phyloP scores from a whole-genome alignment of 1,140 invertebrate genomes.

The Lanistes nyassanus region DNA sequence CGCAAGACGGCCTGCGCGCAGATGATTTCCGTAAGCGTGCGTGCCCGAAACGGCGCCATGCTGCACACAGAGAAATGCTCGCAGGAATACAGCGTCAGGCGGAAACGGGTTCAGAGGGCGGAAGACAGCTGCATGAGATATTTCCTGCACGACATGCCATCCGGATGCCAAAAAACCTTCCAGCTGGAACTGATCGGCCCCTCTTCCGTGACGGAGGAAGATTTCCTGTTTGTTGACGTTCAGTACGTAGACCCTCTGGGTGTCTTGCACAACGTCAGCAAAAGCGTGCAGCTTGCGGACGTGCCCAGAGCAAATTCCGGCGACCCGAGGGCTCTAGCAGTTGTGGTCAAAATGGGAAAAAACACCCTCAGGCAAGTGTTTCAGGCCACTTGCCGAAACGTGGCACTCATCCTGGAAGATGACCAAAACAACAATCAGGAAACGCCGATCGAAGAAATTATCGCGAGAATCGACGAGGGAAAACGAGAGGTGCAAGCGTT shows the following conservation, averaged over 20 bases:
- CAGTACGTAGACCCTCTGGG: conserved; percentile 41
- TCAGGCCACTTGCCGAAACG: conserved; percentile 38
- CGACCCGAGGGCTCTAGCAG: background rate
- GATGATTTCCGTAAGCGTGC: conserved; percentile 43
- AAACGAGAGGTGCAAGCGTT: conserved; percentile 32
- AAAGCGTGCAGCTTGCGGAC: conserved; percentile 36
- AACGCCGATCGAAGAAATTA: conserved; percentile 6
- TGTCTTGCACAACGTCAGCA: conserved; percentile 29
- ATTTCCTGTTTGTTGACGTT: conserved; percentile 35
- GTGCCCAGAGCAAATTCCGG: conserved; percentile 4
- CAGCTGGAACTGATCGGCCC: conserved; percentile 21
- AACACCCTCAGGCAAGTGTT: conserved; percentile 24
- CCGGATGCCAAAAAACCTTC: conserved; percentile 42
- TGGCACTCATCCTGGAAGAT: conserved; percentile 40
- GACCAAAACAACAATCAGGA: conserved; percentile 28
- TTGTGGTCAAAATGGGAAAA: background rate
- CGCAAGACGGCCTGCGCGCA: conserved; percentile 51
- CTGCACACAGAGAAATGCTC: conserved; percentile 40
- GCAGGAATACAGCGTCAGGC: conserved; percentile 43
- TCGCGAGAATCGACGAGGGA: conserved; percentile 29
- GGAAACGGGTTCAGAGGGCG: conserved; percentile 6
- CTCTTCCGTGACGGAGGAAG: conserved; percentile 19
- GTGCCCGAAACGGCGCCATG: conserved; percentile 35
- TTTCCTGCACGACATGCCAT: conserved; percentile 50
- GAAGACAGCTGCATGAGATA: conserved; percentile 32